Conservation (phyloP, 2,888 invertebrate genomes). For the Eudasyphora cyanicolor region DNA sequence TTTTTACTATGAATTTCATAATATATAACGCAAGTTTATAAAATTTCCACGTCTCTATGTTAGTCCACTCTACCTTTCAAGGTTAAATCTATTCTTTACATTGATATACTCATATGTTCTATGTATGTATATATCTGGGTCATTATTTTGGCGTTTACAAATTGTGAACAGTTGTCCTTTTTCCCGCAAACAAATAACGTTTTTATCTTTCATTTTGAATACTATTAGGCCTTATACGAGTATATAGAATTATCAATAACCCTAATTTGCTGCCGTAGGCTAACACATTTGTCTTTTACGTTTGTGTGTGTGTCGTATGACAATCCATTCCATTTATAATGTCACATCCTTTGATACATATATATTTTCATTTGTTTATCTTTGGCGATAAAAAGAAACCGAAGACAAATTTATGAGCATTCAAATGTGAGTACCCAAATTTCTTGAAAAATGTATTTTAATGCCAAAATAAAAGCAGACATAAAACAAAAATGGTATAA, state of each 20-base stretch:
- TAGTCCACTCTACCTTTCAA: no score
- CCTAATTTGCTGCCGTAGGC: background rate
- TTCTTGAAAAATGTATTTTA: background rate
- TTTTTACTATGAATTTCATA: no score
- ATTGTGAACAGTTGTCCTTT: background rate
- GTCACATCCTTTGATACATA: no score
- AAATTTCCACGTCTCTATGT: no score
- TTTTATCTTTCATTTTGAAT: background rate
- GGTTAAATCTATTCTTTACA: no score
- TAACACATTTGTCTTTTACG: background rate
- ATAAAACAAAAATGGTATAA: background rate
- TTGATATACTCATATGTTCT: no score
- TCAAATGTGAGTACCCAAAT: background rate
- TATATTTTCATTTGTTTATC: background rate
- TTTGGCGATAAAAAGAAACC: background rate
- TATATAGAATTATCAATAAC: background rate
- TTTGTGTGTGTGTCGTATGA: background rate
- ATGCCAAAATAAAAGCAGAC: background rate
- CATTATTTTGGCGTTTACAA: background rate
- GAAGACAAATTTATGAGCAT: background rate
- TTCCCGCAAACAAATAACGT: background rate
- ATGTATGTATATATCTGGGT: no score
- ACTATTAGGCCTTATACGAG: background rate
- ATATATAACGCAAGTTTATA: no score
- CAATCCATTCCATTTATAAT: background rate